These are phyloP conservation scores for Sinodicranocentrus sp. DNA, from an alignment of 2,888 invertebrate genomes.

Conservation along the genomic window DNA sequence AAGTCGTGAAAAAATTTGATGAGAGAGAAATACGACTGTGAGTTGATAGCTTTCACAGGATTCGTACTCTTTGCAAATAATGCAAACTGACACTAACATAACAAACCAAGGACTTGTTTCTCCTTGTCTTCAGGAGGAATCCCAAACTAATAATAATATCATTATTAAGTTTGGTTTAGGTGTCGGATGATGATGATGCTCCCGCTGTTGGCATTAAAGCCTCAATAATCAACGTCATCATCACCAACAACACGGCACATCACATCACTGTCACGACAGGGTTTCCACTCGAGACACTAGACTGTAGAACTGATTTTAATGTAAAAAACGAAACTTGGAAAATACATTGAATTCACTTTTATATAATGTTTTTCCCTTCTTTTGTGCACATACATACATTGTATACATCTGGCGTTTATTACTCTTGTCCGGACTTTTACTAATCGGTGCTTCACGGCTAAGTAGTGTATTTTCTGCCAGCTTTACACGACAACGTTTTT, in stretches of 20 bases:
- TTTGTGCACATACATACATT: neutral
- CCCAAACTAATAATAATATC: slow-evolving; percentile 34
- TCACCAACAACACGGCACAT: neutral
- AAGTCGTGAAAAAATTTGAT: slow-evolving; percentile 50
- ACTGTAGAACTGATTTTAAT: neutral
- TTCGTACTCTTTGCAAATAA: neutral
- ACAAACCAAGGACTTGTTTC: slow-evolving; percentile 4
- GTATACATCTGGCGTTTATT: neutral
- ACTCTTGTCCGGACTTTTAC: slow-evolving; percentile 16
- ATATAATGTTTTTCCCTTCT: neutral
- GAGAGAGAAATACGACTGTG: slow-evolving; percentile 20
- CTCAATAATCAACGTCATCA: slow-evolving; percentile 28
- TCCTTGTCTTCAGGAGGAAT: slow-evolving; percentile 23
- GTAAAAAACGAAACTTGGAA: slow-evolving; percentile 4
- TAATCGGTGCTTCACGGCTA: slow-evolving; percentile 14
- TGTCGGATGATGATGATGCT: slow-evolving; percentile 41
- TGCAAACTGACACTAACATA: neutral
- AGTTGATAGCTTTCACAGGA: too few species aligned
- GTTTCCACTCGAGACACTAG: slow-evolving; percentile 16
- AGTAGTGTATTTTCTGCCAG: slow-evolving; percentile 2
- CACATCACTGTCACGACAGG: slow-evolving; percentile 49
- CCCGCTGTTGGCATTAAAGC: slow-evolving; percentile 42
- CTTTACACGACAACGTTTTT: neutral
- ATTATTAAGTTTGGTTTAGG: slow-evolving; percentile 34
- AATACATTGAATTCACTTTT: slow-evolving; percentile 26